A percentile compares a stretch with the other conserved stretches of the same genome.
Evolutionary conservation across 64 coral and sea anemone genomes (phyloP).

Genomic region (Stylophora pistillata): DNA sequence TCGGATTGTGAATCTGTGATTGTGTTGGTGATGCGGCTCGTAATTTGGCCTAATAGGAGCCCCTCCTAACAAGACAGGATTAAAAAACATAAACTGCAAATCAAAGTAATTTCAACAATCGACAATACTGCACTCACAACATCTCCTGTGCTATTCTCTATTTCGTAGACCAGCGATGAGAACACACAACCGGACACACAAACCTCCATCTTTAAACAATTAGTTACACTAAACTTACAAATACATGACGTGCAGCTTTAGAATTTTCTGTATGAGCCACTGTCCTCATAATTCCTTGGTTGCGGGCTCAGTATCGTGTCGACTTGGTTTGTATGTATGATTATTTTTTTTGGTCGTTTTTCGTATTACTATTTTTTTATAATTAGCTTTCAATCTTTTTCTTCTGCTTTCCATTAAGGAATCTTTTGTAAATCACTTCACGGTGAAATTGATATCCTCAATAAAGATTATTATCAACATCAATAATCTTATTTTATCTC

Average conservation of each 20-base stretch:
- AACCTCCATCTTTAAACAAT: conserved; percentile 58
- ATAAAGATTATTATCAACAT: too few relatives aligned
- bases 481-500: background rate
- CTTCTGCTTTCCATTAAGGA: background rate
- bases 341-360: background rate
- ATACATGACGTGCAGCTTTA: too few relatives aligned
- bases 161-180: conserved; percentile 59
- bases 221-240: too few relatives aligned
- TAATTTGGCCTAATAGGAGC: conserved; percentile 50
- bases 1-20: conserved; percentile 65
- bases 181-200: conserved; percentile 54
- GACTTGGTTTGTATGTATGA: too few relatives aligned
- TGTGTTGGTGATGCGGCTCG: conserved; percentile 34
- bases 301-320: conserved; percentile 18
- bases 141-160: conserved; percentile 56
- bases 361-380: background rate
- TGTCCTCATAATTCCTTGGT: background rate
- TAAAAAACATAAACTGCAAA: background rate
- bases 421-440: too few relatives aligned
- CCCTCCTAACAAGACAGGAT: conserved; percentile 42
- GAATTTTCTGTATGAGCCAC: conserved; percentile 26
- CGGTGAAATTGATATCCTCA: too few relatives aligned
- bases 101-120: background rate
- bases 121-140: conserved; percentile 3
- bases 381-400: background rate